Evolutionary conservation across 2,797 vertebrate species (phyloP).

Genomic region (Decapterus maruadsi): DNA sequence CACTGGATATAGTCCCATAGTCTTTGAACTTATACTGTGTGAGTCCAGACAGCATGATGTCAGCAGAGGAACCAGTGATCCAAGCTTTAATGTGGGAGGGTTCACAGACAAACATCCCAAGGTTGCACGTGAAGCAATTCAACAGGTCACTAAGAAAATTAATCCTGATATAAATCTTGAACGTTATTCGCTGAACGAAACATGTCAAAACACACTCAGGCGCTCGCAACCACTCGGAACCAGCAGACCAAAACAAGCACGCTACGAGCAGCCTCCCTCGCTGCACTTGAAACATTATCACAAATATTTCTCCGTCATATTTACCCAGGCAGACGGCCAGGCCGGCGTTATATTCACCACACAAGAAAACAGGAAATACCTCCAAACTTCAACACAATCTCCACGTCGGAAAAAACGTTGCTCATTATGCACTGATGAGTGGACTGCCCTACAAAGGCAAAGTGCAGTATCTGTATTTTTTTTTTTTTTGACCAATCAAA

Average conservation of each 20-base stretch:
- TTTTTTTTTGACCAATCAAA: too few relatives aligned
- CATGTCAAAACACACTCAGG: constrained; percentile 7
- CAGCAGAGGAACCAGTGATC: constrained; percentile 14
- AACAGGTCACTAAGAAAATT: constrained; percentile 9
- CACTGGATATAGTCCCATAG: not conserved
- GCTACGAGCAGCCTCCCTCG: not conserved
- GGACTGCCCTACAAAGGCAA: too few relatives aligned
- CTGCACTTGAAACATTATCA: constrained; percentile 36
- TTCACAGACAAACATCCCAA: not conserved
- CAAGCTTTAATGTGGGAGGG: constrained; percentile 1
- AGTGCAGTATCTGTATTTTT: too few relatives aligned
- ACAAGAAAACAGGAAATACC: constrained; percentile 63
- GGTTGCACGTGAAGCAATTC: constrained; percentile 9
- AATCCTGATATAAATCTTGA: constrained; percentile 23
- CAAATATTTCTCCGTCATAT: constrained; percentile 55
- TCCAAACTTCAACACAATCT: constrained; percentile 28
- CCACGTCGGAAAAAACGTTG: not conserved
- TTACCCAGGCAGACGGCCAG: constrained; percentile 47
- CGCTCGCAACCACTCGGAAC: not conserved
- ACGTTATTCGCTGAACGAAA: not conserved
- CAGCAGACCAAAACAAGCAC: constrained; percentile 25
- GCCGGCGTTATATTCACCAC: constrained; percentile 5
- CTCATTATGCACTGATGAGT: constrained; percentile 10
- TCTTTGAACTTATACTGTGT: not conserved
- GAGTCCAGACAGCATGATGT: constrained; percentile 7